Evolutionary conservation across 2,888 invertebrate species (phyloP).

Genomic region (Rhagium mordax): DNA sequence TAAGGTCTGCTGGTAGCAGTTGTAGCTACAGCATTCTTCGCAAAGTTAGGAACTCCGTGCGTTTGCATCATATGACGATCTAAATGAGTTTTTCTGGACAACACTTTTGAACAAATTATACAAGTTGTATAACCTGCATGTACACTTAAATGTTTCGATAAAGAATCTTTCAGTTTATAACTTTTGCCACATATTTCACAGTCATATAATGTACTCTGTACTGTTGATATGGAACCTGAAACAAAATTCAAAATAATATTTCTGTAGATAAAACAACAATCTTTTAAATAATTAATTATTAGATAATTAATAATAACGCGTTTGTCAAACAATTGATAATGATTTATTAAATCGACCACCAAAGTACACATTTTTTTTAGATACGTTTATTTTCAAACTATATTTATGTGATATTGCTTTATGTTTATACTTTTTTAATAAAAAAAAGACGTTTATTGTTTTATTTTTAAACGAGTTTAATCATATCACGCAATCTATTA

Average conservation of each 20-base stretch:
- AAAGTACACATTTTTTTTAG: no score
- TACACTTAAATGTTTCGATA: slow-evolving; percentile 46
- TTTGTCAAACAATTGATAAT: no score
- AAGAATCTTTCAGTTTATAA: slow-evolving; percentile 38
- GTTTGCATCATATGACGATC: slow-evolving; percentile 46
- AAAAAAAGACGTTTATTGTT: no score
- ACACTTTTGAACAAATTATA: slow-evolving; percentile 50
- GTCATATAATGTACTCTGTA: slow-evolving; percentile 5
- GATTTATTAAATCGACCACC: no score
- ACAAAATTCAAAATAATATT: neutral
- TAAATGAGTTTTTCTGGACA: slow-evolving; percentile 54
- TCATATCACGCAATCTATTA: no score
- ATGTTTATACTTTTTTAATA: no score
- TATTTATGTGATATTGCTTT: no score
- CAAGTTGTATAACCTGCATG: slow-evolving; percentile 53
- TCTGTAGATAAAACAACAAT: neutral
- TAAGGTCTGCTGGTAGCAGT: slow-evolving; percentile 3
- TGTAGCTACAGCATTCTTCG: neutral
- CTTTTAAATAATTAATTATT: no score
- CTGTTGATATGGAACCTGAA: slow-evolving; percentile 2
- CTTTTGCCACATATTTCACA: slow-evolving; percentile 45
- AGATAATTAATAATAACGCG: no score
- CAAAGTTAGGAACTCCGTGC: slow-evolving; percentile 9
- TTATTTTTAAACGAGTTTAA: no score
- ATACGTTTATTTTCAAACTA: no score